Evolutionary conservation across 2,113 vertebrate species (phyloP), one percentile per base, ranked within the genome.

Genomic region (Campylorhamphus procurvoides): DNA sequence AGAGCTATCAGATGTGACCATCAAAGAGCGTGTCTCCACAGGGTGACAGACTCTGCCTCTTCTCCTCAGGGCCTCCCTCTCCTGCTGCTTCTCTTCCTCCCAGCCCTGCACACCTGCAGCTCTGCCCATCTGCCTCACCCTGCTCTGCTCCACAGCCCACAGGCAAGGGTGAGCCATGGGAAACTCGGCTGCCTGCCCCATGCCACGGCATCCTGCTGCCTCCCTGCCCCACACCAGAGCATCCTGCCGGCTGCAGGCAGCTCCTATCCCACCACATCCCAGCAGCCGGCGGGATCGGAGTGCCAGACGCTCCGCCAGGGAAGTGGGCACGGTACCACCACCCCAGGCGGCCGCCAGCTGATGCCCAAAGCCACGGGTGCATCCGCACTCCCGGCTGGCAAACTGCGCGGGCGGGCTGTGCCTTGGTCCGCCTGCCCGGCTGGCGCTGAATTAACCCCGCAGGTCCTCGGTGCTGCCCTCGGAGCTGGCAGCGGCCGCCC

Each of bases 331-430:
- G 0, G 56, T 13, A 66, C 60, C 84, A 62, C 39, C 5, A 62
- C 39, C 5, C 0, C 6, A 10, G 35, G 69, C 39, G 52, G 68
- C 80, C 19, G 2, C 58, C 59, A 7, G 44, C 56, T 6, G 16
- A 5, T 10, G 72, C n/a, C 55, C 40, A 4, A 39, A 42, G n/a
- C 42, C 1, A 18, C 6, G 9, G 1, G 7, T 1, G 39, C 6
- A 2, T 2, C 47, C 29, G 19, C 40, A 12, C 62, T 52, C 29
- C 46, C 22, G 35, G 22, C 73, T 33, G 62, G 40, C 7, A 33
- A 64, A 42, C 20, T 12, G 56, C 56, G 3, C 56, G 2, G 63
- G 29, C 28, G n/a, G 46, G 50, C 33, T 60, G 25, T 18, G 37
- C n/a, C 28, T 56, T 3, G 44, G 31, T 31, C 52, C 17, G 1